Base-by-base conservation (phyloP, 1,140 invertebrate species). In the Holotrichia oblita region DNA sequence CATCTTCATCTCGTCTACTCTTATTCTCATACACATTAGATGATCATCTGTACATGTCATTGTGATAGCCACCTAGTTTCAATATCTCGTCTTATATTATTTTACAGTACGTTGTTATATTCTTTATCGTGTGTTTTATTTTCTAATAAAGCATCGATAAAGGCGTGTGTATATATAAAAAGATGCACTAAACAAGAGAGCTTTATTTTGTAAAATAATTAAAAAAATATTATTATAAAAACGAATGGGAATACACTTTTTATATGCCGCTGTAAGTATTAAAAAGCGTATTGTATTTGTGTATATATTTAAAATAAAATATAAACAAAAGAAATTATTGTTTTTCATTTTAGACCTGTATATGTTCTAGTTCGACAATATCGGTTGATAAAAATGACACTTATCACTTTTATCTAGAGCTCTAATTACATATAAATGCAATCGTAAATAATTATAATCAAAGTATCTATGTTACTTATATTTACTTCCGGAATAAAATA, bases 301-400 rank as follows among this genome's bases (percentile, higher is more conserved):
- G 48, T 55, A 55, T 55, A 55, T 55, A 55, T 55, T 55, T 55
- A 55, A 55, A 55, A 55, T 55, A 55, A 55, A 55, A 55, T 55
- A 55, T n/a, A 55, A 55, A 55, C 48, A 6, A 55, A n/a, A 55
- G 48, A 55, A n/a, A 17, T 55, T 55, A 34, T 34, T 34, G 27
- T 34, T 34, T 34, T 34, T 34, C 27, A 34, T 2, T 34, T 34
- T 34, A 34, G 4, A 34, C 27, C 2, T 34, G 27, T 4, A 34
- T 34, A 4, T 34, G 27, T 34, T 34, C n/a, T n/a, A n/a, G n/a
- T n/a, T n/a, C n/a, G n/a, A n/a, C n/a, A n/a, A n/a, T n/a, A n/a
- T n/a, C n/a, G n/a, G n/a, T n/a, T n/a, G n/a, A n/a, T n/a, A n/a
- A n/a, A 34, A 34, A 34, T 4, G 27, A 34, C 4, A 34, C 1